A percentile compares a stretch with the other conserved stretches of the same genome.
Conservation (phyloP, 1,140 invertebrate species). For the Tetragonula clypearis region DNA sequence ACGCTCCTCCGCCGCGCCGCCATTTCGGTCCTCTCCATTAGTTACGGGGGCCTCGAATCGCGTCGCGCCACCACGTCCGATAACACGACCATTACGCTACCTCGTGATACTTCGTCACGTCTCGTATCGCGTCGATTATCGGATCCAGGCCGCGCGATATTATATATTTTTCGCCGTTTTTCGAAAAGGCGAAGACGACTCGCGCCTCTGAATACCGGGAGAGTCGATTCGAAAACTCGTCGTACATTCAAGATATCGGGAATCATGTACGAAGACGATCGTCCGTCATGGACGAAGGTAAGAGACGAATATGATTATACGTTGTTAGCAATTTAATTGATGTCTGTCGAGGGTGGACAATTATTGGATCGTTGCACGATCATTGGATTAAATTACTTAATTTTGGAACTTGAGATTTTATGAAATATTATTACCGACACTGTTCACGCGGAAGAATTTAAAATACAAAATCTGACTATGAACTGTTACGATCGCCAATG, state of each 20-base stretch:
- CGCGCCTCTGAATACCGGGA: neutral
- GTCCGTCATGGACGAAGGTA: accelerated
- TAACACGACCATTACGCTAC: conserved; percentile 42
- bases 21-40: conserved; percentile 50
- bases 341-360: too few relatives aligned
- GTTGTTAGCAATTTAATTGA: too few relatives aligned
- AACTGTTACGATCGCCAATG: too few relatives aligned
- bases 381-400: too few relatives aligned
- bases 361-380: too few relatives aligned
- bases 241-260: neutral
- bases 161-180: neutral
- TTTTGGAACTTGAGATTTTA: too few relatives aligned
- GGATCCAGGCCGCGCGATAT: neutral
- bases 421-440: too few relatives aligned
- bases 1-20: neutral
- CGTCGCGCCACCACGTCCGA: conserved; percentile 40
- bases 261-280: neutral
- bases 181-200: neutral
- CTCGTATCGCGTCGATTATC: conserved; percentile 35
- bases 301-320: neutral
- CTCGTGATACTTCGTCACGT: conserved; percentile 55
- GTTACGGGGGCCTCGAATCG: conserved; percentile 25
- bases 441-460: too few relatives aligned
- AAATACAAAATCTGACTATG: too few relatives aligned
- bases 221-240: neutral